Conservation (phyloP, 2,888 invertebrate genomes). For the Lathronympha strigana region DNA sequence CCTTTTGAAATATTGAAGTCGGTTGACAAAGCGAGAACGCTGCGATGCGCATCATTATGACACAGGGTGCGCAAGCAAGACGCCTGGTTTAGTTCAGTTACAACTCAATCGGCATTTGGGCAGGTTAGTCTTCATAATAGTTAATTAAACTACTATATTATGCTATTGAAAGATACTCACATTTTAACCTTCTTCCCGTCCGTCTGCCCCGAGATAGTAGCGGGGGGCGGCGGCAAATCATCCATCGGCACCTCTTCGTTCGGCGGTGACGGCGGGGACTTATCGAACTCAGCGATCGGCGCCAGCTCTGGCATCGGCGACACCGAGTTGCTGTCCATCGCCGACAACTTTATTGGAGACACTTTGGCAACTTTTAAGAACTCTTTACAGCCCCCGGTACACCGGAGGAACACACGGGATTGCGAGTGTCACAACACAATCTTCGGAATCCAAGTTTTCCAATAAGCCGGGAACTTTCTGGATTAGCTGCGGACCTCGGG, state of each 20-base stretch:
- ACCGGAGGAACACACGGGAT: slow-evolving; percentile 60
- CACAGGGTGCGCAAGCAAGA: too few relatives aligned
- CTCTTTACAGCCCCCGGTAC: slow-evolving; percentile 58
- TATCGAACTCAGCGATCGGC: slow-evolving; percentile 88
- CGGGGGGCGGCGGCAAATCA: slow-evolving; percentile 86
- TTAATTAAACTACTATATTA: background rate
- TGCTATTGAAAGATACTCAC: slow-evolving; percentile 62
- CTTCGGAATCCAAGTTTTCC: slow-evolving; percentile 48
- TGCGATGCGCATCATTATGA: too few relatives aligned
- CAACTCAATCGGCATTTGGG: too few relatives aligned
- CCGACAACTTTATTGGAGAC: slow-evolving; percentile 84
- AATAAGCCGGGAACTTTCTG: slow-evolving; percentile 54
- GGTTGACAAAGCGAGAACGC: too few relatives aligned
- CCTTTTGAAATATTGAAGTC: too few relatives aligned
- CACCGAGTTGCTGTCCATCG: slow-evolving; percentile 88
- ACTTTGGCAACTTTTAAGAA: slow-evolving; percentile 72
- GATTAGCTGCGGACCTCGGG: slow-evolving; percentile 54
- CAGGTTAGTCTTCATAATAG: too few relatives aligned
- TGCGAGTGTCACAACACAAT: slow-evolving; percentile 40
- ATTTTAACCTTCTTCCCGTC: slow-evolving; percentile 83
- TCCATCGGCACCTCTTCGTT: slow-evolving; percentile 86
- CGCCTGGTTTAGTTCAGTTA: too few relatives aligned
- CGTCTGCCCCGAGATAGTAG: slow-evolving; percentile 79
- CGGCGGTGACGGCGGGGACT: slow-evolving; percentile 87
- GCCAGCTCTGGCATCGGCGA: slow-evolving; percentile 88